Evolutionary conservation across 92 coral and sea anemone genomes (phyloP), one percentile per base, ranked within the genome.

Genomic region (Porites divaricata): DNA sequence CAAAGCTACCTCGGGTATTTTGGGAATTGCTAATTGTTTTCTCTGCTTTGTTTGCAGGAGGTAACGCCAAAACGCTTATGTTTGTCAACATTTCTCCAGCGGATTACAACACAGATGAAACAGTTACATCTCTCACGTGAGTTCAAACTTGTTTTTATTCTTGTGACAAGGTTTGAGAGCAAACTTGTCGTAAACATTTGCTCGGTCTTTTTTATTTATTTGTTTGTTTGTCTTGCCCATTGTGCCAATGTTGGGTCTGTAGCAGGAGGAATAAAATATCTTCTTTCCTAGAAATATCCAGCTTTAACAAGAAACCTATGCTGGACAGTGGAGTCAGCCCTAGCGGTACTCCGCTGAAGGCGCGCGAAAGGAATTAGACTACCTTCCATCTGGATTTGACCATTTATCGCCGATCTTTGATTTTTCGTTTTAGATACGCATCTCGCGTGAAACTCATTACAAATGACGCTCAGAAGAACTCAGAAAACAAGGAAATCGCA

Each of bases 41-140:
- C 22, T 72, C 10, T 79, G 17, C 7, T 70, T 81, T 12, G 11
- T 79, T 50, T 28, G 12, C 85, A 96, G 98, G 99, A 75, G 99
- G 99, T 84, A 97, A 97, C 78, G 99, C 99, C 52, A 97, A 97
- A 81, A 97, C 99, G 1, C 98, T 97, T 72, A 97, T 97, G 99
- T 97, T 97, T 83, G 99, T 97, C 25, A 97, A 97, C 88, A 95
- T 97, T 57, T 97, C 99, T 0, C 99, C 99, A 0, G 99, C 99
- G n/a, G 99, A 97, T 79, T 97, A 97, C 84, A 97, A 97, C 82
- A 89, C 96, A 14, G 99, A 97, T 81, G 99, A 97, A 70, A 97
- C 99, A 6, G 94, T 97, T 20, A 97, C 99, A 1, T 97, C 99
- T 21, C 89, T 97, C 16, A 97, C 99, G 99, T 97, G 85, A 94